Evolutionary conservation across 2,113 vertebrate species (phyloP).

Genomic region (Vimba vimba): DNA sequence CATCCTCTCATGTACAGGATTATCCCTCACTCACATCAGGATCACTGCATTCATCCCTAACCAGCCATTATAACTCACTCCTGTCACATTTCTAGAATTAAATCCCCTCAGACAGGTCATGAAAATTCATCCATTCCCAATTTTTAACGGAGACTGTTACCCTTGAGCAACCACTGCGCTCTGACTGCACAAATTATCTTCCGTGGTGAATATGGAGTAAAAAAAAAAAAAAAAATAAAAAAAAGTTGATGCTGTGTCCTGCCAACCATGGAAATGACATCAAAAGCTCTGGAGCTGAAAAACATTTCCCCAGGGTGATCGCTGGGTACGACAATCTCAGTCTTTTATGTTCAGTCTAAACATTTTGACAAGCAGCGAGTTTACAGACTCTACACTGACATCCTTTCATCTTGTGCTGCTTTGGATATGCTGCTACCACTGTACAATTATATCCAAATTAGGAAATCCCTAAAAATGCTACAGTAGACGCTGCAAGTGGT

Average conservation of each 20-base stretch:
- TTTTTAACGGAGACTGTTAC: conserved; percentile 40
- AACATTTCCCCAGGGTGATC: conserved; percentile 48
- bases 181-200: conserved; percentile 54
- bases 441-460: conserved; percentile 20
- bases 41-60: conserved; percentile 19
- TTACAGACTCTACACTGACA: conserved; percentile 31
- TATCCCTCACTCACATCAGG: conserved; percentile 27
- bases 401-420: conserved; percentile 18
- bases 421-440: conserved; percentile 17
- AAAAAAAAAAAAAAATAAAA: not conserved
- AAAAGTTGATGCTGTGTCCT: conserved; percentile 42
- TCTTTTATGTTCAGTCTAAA: conserved; percentile 52
- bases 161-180: conserved; percentile 63
- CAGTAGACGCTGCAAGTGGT: conserved; percentile 58
- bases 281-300: conserved; percentile 49
- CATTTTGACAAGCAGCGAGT: conserved; percentile 45
- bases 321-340: conserved; percentile 26
- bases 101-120: conserved; percentile 36
- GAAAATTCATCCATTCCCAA: conserved; percentile 40
- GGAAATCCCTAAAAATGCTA: not conserved
- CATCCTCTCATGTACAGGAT: conserved; percentile 41
- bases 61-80: not conserved
- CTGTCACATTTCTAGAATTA: conserved; percentile 17
- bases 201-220: conserved; percentile 32
- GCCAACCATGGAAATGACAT: conserved; percentile 49